A percentile compares a stretch with the other conserved stretches of the same genome.
Conservation (phyloP, 2,797 vertebrate genomes). For the Sciurus vulgaris region DNA sequence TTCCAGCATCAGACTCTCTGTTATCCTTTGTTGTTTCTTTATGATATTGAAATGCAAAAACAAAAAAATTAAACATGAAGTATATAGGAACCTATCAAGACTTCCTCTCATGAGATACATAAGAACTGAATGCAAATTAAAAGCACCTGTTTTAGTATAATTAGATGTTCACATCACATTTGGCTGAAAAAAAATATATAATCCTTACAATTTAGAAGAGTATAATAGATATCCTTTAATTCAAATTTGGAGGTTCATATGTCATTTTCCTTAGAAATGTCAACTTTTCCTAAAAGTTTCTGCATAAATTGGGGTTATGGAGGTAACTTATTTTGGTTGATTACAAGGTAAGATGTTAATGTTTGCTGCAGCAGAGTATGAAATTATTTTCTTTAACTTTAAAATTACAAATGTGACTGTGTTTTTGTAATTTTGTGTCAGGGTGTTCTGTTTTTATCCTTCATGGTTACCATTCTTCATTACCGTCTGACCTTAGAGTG, state of each 20-base stretch:
- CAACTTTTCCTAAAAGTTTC: background rate
- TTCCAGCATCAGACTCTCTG: background rate
- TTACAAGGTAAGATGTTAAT: background rate
- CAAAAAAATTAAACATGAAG: background rate
- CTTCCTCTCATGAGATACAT: background rate
- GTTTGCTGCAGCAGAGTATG: background rate
- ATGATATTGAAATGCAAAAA: background rate
- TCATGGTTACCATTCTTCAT: background rate
- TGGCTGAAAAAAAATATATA: background rate
- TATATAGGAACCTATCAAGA: background rate
- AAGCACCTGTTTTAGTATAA: background rate
- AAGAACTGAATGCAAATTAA: background rate
- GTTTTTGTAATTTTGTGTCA: background rate
- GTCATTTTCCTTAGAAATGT: constrained; percentile 17
- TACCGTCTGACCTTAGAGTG: background rate
- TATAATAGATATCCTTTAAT: background rate
- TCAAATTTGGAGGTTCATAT: background rate
- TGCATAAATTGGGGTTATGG: background rate
- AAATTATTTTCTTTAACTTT: background rate
- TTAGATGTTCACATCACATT: background rate
- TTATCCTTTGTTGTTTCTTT: background rate
- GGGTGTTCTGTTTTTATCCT: background rate
- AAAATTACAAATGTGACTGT: background rate
- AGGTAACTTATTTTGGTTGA: background rate
- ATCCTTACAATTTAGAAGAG: background rate